These are phyloP conservation scores for Nomada hirtipes DNA, from an alignment of 2,888 invertebrate species.

Conservation along the genomic window DNA sequence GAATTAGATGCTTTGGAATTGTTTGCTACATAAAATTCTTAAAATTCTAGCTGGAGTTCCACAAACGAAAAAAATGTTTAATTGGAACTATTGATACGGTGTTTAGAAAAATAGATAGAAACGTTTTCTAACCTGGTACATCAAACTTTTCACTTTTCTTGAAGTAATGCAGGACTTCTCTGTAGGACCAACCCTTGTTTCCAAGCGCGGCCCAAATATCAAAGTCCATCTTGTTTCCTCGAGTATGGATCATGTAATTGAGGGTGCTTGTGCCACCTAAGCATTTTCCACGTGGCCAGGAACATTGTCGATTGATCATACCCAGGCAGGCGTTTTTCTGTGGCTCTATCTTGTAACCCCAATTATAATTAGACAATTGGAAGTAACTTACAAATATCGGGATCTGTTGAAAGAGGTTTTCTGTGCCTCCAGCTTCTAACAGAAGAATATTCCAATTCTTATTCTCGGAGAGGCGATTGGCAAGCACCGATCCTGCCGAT, in stretches of 20 bases:
- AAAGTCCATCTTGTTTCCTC: slow-evolving; percentile 76
- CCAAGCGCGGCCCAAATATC: slow-evolving; percentile 77
- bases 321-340: slow-evolving; percentile 88
- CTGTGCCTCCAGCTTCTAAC: slow-evolving; percentile 87
- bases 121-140: slow-evolving; percentile 69
- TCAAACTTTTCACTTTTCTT: slow-evolving; percentile 76
- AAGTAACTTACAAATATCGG: slow-evolving; percentile 87
- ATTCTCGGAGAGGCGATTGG: slow-evolving; percentile 89
- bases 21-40: too few species aligned
- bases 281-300: slow-evolving; percentile 87
- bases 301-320: slow-evolving; percentile 90
- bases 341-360: slow-evolving; percentile 89
- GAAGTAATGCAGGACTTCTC: slow-evolving; percentile 76
- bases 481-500: slow-evolving; percentile 89
- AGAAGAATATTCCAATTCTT: slow-evolving; percentile 87
- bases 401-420: slow-evolving; percentile 86
- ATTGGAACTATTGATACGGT: too few species aligned
- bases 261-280: slow-evolving; percentile 80
- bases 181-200: slow-evolving; percentile 77
- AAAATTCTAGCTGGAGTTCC: too few species aligned
- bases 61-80: too few species aligned
- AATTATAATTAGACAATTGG: slow-evolving; percentile 88
- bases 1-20: too few species aligned
- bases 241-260: slow-evolving; percentile 81
- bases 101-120: too few species aligned